A percentile compares a stretch with the other conserved stretches of the same genome.
phyloP scores from a whole-genome alignment of 2,113 vertebrate genomes.

The Callaeas wilsoni region DNA sequence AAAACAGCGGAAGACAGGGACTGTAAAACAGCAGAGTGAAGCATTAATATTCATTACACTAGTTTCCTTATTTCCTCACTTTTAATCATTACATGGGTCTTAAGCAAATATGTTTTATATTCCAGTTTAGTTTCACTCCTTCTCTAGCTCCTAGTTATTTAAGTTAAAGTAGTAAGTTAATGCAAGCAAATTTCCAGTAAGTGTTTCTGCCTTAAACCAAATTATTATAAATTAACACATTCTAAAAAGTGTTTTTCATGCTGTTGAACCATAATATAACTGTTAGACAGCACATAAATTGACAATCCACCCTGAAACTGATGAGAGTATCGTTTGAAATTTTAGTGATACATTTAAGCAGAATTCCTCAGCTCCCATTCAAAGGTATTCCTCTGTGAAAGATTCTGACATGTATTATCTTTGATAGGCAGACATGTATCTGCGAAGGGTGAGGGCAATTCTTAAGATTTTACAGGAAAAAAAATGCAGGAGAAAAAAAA shows the following conservation, averaged over 20 bases:
- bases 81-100: background rate
- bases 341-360: slow-evolving; percentile 20
- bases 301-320: background rate
- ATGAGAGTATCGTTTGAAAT: background rate
- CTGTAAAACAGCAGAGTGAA: background rate
- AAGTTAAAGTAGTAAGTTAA: slow-evolving; percentile 21
- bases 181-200: slow-evolving; percentile 13
- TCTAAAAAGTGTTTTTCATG: background rate
- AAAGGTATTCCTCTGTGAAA: background rate
- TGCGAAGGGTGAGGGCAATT: background rate
- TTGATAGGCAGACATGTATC: background rate
- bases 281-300: background rate
- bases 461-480: background rate
- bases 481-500: background rate
- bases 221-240: slow-evolving; percentile 10
- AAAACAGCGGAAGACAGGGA: background rate
- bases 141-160: slow-evolving; percentile 26
- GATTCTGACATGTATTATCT: background rate
- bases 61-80: slow-evolving; percentile 8
- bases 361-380: slow-evolving; percentile 21
- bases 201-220: background rate
- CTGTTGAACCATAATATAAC: background rate
- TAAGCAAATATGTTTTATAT: slow-evolving; percentile 15
- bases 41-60: background rate
- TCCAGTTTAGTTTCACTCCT: background rate